Base-by-base conservation (phyloP, 1,140 invertebrate genomes). In the Caenorhabditis latens region DNA sequence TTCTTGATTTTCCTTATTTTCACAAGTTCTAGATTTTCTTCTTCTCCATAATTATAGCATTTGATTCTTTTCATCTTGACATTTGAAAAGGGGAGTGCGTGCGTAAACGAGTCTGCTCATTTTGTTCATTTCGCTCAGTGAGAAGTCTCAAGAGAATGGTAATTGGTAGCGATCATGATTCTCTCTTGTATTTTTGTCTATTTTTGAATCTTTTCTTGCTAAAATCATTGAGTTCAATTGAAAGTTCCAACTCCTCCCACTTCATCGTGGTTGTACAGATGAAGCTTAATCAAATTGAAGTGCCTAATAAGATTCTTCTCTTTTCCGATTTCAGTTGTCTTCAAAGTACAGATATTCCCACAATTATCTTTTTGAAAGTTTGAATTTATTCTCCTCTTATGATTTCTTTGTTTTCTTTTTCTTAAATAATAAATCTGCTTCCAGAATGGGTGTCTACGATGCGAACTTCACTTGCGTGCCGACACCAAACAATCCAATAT, bases 371-470 rank as follows among this genome's bases (percentile, higher is more conserved):
- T 32, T 32, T 32, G 32, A 32, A 32, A 32, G 32, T 32, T 32
- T 32, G 32, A 32, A 0, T 0, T 32, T 32, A 32, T n/a, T 58
- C n/a, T n/a, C n/a, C 16, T 58, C n/a, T 58, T 7, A 7, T n/a
- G n/a, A 19, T 19, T 58, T n/a, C 57, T n/a, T n/a, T 9, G 21
- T 8, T n/a, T 58, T 58, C 19, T 58, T 21, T 5, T 58, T 58
- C 19, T n/a, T 8, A n/a, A n/a, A 16, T n/a, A n/a, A 8, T 4
- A 2, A 9, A 9, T 21, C 21, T 4, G 1, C 21, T 63, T 63
- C 61, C 61, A 40, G 65, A 71, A 79, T 79, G 46, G 71, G 71
- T 6, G 14, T n/a, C 11, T 48, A 79, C 46, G n/a, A 50, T 24
- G 21, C 21, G 9, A 40, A 50, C 8, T 79, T 46, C 9, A 46